Conservation (phyloP, 2,797 vertebrate genomes). For the Sitta carolinensis region DNA sequence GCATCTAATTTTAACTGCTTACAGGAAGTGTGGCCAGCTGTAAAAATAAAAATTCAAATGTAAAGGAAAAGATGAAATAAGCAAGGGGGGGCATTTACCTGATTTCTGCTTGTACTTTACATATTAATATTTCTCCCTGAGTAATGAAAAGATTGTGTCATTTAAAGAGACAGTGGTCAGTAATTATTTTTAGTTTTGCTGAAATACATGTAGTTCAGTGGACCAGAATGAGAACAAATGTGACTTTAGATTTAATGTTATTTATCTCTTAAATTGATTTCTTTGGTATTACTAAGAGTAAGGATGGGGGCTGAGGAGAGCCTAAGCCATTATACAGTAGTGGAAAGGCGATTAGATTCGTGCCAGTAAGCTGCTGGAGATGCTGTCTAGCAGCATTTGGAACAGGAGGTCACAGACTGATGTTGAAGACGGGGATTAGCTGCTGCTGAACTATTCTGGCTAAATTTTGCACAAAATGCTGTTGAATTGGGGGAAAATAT, state of each 20-base stretch:
- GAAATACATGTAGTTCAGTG: background rate
- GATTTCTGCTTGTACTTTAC: background rate
- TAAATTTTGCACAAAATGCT: background rate
- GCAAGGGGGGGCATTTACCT: background rate
- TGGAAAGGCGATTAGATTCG: slow-evolving; percentile 19
- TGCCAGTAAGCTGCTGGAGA: slow-evolving; percentile 20
- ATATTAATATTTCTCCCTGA: background rate
- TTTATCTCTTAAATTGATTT: background rate
- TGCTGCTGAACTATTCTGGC: background rate
- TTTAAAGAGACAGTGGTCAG: background rate
- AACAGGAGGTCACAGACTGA: background rate
- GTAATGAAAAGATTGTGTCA: background rate
- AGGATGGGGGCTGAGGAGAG: background rate
- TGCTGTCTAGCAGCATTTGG: background rate
- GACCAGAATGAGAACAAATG: background rate
- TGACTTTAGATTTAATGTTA: background rate
- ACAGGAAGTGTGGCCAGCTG: background rate
- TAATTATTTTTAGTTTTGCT: background rate
- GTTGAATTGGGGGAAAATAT: fast-evolving
- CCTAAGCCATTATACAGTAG: background rate
- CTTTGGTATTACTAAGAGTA: background rate
- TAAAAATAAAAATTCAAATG: background rate
- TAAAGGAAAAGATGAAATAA: background rate
- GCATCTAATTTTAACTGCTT: background rate
- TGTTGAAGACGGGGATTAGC: background rate